These are phyloP conservation scores for Thera britannica DNA, from an alignment of 2,888 invertebrate genomes.

Conservation along the genomic window DNA sequence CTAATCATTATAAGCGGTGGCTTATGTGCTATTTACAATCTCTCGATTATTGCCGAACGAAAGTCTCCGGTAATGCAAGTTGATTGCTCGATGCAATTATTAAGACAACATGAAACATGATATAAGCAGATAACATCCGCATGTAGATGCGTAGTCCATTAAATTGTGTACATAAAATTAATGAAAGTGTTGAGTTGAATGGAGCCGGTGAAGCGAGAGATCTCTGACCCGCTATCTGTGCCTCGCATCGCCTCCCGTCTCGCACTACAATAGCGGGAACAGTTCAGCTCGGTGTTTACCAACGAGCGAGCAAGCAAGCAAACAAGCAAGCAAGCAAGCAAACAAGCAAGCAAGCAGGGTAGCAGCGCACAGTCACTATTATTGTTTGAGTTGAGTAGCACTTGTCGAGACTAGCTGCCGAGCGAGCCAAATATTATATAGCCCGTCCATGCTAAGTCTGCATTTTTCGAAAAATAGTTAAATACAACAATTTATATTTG, in stretches of 20 bases:
- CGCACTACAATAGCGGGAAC: too few relatives aligned
- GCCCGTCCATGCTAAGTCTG: too few relatives aligned
- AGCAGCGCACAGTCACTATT: too few relatives aligned
- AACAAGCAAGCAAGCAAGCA: too few relatives aligned
- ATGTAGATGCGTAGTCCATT: background rate
- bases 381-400: background rate
- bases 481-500: too few relatives aligned
- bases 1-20: background rate
- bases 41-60: background rate
- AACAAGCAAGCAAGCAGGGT: too few relatives aligned
- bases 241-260: too few relatives aligned
- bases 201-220: background rate
- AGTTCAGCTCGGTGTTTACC: too few relatives aligned
- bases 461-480: too few relatives aligned
- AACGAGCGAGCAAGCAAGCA: too few relatives aligned
- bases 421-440: background rate
- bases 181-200: conserved; percentile 3
- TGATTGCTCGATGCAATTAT: background rate
- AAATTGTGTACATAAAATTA: background rate
- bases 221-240: background rate
- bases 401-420: background rate
- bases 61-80: background rate
- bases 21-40: background rate
- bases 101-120: background rate
- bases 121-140: too few relatives aligned